Evolutionary conservation across 2,888 invertebrate genomes (phyloP).

Genomic region (Brenthis hecate): DNA sequence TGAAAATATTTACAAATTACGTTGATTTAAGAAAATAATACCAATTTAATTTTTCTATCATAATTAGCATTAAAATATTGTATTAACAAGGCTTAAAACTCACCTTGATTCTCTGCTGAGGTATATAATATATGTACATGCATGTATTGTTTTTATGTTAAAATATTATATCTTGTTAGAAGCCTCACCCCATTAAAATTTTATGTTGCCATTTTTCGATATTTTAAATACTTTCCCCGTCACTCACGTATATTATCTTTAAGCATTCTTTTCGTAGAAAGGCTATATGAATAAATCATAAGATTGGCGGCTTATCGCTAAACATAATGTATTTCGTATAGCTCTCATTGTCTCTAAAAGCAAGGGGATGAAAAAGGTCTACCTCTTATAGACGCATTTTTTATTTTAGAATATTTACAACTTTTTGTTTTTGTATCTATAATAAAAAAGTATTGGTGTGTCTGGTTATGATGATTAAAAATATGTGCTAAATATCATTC

Average conservation of each 20-base stretch:
- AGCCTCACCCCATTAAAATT: slow-evolving; percentile 1
- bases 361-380: background rate
- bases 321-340: slow-evolving; percentile 19
- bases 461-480: too few relatives aligned
- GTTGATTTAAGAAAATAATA: too few relatives aligned
- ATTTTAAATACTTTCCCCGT: slow-evolving; percentile 9
- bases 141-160: too few relatives aligned
- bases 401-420: background rate
- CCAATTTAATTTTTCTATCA: too few relatives aligned
- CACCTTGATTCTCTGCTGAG: too few relatives aligned
- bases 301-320: slow-evolving; percentile 24
- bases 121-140: too few relatives aligned
- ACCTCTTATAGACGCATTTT: background rate
- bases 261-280: slow-evolving; percentile 14
- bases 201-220: slow-evolving; percentile 10
- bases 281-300: slow-evolving; percentile 24
- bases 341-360: slow-evolving; percentile 18
- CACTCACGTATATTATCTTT: slow-evolving; percentile 1
- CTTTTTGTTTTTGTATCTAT: background rate
- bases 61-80: too few relatives aligned
- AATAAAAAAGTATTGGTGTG: too few relatives aligned
- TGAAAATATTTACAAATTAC: too few relatives aligned
- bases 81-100: too few relatives aligned
- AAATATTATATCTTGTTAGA: background rate
- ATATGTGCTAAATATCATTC: too few relatives aligned